These are phyloP conservation scores for Euspilapteryx auroguttella DNA, from an alignment of 2,888 invertebrate genomes.

Conservation along the genomic window DNA sequence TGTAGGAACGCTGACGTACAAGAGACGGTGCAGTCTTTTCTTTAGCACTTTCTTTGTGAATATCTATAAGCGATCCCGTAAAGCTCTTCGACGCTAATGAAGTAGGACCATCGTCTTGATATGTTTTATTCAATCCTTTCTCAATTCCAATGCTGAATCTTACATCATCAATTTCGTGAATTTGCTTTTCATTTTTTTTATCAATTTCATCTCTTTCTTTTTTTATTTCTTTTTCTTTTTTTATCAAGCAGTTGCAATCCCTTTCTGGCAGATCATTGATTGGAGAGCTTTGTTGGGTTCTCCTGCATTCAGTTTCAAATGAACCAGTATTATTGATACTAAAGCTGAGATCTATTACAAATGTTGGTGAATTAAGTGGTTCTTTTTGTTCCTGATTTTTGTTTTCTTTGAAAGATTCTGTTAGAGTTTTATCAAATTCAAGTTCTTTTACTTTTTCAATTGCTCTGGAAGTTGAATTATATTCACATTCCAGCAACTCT, in stretches of 20 bases:
- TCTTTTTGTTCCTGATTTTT: constrained; percentile 10
- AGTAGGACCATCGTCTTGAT: constrained; percentile 21
- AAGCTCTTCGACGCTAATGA: constrained; percentile 39
- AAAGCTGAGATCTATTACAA: constrained; percentile 28
- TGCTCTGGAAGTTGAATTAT: constrained; percentile 9
- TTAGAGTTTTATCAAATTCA: constrained; percentile 10
- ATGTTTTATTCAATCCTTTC: too few relatives aligned
- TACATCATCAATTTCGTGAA: too few relatives aligned
- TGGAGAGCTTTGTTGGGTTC: too few relatives aligned
- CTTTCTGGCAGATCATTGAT: constrained; percentile 30
- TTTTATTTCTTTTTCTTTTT: constrained; percentile 8
- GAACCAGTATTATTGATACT: constrained; percentile 22
- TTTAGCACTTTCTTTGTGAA: constrained; percentile 30
- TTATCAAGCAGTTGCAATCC: constrained; percentile 21
- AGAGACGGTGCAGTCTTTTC: constrained; percentile 27
- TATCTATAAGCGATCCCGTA: constrained; percentile 45
- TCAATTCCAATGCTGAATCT: too few relatives aligned
- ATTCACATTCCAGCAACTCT: constrained; percentile 29
- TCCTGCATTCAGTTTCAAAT: too few relatives aligned
- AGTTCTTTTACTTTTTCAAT: neutral
- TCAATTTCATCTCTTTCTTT: constrained; percentile 12
- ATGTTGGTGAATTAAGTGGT: constrained; percentile 17
- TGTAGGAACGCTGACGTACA: constrained; percentile 77
- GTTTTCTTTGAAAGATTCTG: constrained; percentile 4
- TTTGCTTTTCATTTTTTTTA: constrained; percentile 14